Percentiles rank a stretch among this genome's conserved stretches.
phyloP scores from a whole-genome alignment of 2,888 invertebrate genomes.

The Camponotus fellah region DNA sequence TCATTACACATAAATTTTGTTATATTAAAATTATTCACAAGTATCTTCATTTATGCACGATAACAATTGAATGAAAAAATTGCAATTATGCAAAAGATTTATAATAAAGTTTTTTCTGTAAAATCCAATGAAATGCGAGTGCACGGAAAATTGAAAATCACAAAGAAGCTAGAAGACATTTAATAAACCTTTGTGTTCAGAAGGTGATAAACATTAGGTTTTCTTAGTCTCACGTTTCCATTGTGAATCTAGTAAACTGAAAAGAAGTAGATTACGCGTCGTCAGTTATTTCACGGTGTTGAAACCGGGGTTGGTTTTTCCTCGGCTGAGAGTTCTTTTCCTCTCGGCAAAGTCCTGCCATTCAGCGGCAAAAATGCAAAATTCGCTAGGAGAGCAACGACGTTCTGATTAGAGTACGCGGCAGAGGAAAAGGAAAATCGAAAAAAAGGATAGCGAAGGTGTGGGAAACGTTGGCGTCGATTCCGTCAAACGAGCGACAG shows the following conservation, averaged over 20 bases:
- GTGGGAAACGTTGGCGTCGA: constrained; percentile 55
- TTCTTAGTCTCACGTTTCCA: constrained; percentile 50
- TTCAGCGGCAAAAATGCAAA: constrained; percentile 68
- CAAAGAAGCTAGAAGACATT: constrained; percentile 22
- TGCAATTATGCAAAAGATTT: neutral
- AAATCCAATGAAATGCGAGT: constrained; percentile 29
- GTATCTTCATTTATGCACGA: neutral
- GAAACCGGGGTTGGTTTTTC: constrained; percentile 62
- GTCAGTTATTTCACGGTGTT: constrained; percentile 60
- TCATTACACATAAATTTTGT: constrained; percentile 10
- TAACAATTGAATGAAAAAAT: neutral
- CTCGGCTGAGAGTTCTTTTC: constrained; percentile 60
- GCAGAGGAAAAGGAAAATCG: constrained; percentile 43
- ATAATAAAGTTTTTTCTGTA: neutral
- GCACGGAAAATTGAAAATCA: neutral
- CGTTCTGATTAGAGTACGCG: constrained; percentile 64
- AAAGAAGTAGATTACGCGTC: constrained; percentile 62
- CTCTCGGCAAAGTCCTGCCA: constrained; percentile 58
- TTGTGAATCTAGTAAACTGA: constrained; percentile 57
- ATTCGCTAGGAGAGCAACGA: constrained; percentile 64
- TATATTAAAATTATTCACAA: neutral
- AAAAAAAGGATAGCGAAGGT: constrained; percentile 29
- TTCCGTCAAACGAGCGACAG: constrained; percentile 54
- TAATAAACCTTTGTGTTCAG: constrained; percentile 45
- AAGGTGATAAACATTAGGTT: constrained; percentile 54